Conservation (phyloP, 2,797 vertebrate species). For the Pyrocephalus nanus region DNA sequence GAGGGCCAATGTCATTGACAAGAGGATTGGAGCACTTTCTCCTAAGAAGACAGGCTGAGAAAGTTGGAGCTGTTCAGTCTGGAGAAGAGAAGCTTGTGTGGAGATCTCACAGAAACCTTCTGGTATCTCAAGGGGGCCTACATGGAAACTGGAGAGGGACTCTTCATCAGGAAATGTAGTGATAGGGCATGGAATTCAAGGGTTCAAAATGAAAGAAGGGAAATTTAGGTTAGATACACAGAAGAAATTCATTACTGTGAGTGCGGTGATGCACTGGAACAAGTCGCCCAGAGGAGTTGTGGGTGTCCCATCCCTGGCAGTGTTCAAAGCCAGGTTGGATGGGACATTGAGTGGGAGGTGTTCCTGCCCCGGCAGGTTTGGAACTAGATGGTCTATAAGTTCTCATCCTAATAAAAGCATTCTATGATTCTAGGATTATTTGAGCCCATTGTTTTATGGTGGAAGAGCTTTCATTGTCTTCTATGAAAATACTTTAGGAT, state of each 20-base stretch:
- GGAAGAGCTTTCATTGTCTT: neutral
- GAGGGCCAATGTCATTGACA: too few relatives aligned
- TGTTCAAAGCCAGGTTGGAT: neutral
- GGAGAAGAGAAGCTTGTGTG: neutral
- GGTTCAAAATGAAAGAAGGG: neutral
- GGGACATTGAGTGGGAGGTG: neutral
- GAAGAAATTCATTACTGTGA: neutral
- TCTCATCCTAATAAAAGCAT: neutral
- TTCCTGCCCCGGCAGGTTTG: neutral
- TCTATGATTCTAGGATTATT: neutral
- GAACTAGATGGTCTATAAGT: neutral
- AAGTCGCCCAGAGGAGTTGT: neutral
- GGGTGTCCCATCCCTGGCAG: neutral
- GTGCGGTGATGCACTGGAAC: rapidly evolving
- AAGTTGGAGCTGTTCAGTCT: neutral
- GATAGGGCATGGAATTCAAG: neutral
- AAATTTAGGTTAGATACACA: neutral
- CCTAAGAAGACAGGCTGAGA: neutral
- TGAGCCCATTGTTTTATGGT: neutral
- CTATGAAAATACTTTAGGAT: neutral
- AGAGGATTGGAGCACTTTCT: too few relatives aligned
- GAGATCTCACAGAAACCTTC: too few relatives aligned
- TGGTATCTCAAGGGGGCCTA: neutral
- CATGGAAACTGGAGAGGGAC: neutral
- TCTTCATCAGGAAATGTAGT: neutral